A percentile compares a stretch with the other conserved stretches of the same genome.
Conservation (phyloP, 2,797 vertebrate genomes). For the Apogon talboti region DNA sequence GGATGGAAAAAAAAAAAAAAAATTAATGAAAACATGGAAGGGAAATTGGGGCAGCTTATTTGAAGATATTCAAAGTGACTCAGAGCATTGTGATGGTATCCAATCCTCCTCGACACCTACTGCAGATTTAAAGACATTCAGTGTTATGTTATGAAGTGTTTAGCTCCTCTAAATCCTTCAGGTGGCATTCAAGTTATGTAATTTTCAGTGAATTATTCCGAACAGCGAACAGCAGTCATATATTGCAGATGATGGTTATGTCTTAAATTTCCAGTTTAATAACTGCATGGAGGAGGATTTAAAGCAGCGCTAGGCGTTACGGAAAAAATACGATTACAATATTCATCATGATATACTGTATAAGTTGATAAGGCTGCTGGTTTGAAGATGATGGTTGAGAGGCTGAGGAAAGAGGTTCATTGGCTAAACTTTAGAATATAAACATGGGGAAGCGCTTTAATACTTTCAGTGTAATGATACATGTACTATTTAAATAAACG, state of each 20-base stretch:
- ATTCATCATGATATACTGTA: too few relatives aligned
- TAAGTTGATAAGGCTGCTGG: too few relatives aligned
- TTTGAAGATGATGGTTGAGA: too few relatives aligned
- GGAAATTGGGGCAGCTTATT: slow-evolving; percentile 18
- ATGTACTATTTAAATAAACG: too few relatives aligned
- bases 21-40: slow-evolving; percentile 26
- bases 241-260: background rate
- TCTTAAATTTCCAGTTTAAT: background rate
- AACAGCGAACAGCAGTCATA: background rate
- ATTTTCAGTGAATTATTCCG: slow-evolving; percentile 5
- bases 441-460: too few relatives aligned
- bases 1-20: slow-evolving; percentile 24
- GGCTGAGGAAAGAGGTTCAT: too few relatives aligned
- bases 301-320: background rate
- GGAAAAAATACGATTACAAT: too few relatives aligned
- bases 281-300: background rate
- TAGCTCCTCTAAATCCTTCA: background rate
- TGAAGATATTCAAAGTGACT: slow-evolving; percentile 34
- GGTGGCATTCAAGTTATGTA: slow-evolving; percentile 5
- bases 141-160: slow-evolving; percentile 6
- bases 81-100: slow-evolving; percentile 12
- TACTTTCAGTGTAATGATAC: too few relatives aligned
- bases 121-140: slow-evolving; percentile 10
- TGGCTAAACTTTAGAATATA: too few relatives aligned
- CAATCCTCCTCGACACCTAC: background rate